Conservation (phyloP, 1,140 invertebrate species). For the Drosophila busckii region DNA sequence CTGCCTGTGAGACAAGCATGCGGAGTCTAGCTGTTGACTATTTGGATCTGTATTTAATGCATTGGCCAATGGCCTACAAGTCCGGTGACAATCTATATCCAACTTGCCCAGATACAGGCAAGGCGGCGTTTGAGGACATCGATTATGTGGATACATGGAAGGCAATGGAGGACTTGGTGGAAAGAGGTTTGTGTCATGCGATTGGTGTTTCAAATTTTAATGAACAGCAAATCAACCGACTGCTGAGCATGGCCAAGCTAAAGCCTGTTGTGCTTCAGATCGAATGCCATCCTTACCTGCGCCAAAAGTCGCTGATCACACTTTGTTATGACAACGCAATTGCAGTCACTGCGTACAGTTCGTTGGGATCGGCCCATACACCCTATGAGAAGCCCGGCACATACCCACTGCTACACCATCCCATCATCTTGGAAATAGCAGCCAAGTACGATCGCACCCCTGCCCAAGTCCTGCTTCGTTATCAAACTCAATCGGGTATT, state of each 20-base stretch:
- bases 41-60: constrained; percentile 88
- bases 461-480: constrained; percentile 86
- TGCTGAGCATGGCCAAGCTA: constrained; percentile 84
- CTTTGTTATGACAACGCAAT: constrained; percentile 86
- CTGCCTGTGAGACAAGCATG: constrained; percentile 80
- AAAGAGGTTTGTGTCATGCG: constrained; percentile 85
- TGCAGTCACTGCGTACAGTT: constrained; percentile 88
- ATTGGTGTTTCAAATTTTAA: constrained; percentile 98
- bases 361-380: constrained; percentile 85
- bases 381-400: constrained; percentile 66
- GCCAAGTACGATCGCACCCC: constrained; percentile 84
- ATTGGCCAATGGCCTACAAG: constrained; percentile 86
- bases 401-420: constrained; percentile 51
- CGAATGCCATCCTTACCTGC: constrained; percentile 93
- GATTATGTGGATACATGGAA: constrained; percentile 95
- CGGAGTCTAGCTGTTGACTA: constrained; percentile 84
- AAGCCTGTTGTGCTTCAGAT: constrained; percentile 88
- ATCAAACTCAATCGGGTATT: constrained; percentile 82
- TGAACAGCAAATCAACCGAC: constrained; percentile 86
- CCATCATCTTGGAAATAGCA: constrained; percentile 81
- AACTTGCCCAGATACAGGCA: constrained; percentile 81
- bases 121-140: constrained; percentile 80
- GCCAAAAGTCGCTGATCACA: constrained; percentile 86
- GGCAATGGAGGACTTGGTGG: constrained; percentile 89
- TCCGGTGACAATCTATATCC: constrained; percentile 69